A percentile compares a stretch with the other conserved stretches of the same genome.
These are phyloP conservation scores for Indri indri DNA, from an alignment of 2,113 vertebrate genomes.

Conservation along the genomic window DNA sequence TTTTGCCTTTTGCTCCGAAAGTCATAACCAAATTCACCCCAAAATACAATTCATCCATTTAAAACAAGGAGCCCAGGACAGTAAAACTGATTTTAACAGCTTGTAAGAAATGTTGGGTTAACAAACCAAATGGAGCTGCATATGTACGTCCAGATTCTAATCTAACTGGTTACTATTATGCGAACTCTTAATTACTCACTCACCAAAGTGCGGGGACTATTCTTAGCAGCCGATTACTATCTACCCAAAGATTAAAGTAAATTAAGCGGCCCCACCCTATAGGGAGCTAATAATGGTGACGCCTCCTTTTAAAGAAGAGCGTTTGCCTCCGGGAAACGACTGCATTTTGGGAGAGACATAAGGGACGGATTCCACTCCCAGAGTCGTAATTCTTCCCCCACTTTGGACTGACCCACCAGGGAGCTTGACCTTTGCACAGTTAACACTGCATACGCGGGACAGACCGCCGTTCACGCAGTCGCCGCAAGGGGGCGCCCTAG, in stretches of 20 bases:
- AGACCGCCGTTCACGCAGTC: rapidly evolving
- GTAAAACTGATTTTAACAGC: background rate
- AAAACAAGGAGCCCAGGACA: background rate
- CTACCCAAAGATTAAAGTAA: background rate
- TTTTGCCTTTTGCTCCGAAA: background rate
- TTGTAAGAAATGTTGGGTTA: background rate
- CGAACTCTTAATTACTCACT: background rate
- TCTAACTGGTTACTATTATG: background rate
- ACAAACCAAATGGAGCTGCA: background rate
- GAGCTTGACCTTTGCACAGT: too few species aligned
- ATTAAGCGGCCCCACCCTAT: background rate
- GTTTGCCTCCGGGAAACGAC: rapidly evolving
- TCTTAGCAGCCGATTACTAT: background rate
- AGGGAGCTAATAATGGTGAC: background rate
- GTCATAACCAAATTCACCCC: background rate
- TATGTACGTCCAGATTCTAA: background rate
- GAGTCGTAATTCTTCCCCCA: background rate
- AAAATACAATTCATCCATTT: background rate
- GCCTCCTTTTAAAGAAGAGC: background rate
- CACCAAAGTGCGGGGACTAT: background rate
- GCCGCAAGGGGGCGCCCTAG: background rate
- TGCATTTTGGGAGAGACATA: rapidly evolving
- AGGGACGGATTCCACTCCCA: background rate
- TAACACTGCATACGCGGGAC: rapidly evolving
- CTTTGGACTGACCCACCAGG: background rate